Percentiles rank a stretch among this genome's conserved stretches.
Evolutionary conservation across 2,888 invertebrate genomes (phyloP).

Genomic region (Monoplex corrugatus): DNA sequence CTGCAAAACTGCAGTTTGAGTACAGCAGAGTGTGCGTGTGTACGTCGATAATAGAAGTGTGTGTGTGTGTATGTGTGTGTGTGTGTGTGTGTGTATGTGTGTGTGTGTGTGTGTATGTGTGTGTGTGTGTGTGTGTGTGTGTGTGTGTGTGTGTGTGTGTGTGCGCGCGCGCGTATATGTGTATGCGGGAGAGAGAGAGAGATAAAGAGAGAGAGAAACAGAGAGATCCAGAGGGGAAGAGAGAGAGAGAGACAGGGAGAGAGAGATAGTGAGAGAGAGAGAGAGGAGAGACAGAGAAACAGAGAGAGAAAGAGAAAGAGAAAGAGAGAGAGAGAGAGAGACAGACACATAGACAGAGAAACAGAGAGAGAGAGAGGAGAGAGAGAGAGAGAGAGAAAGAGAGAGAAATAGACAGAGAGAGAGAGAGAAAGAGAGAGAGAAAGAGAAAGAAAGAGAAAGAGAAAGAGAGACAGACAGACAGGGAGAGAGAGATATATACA

Average conservation of each 20-base stretch:
- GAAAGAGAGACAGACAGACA: not conserved
- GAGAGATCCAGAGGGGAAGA: not conserved
- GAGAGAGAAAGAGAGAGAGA: not conserved
- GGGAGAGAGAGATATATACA: not conserved
- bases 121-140: slow-evolving; percentile 16
- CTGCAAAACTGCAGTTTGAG: not conserved
- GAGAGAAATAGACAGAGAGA: not conserved
- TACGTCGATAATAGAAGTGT: not conserved
- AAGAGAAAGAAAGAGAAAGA: not conserved
- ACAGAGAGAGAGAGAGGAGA: slow-evolving; percentile 46
- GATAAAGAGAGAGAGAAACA: too few species aligned
- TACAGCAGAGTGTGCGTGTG: not conserved
- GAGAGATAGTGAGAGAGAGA: not conserved
- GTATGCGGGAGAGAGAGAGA: not conserved
- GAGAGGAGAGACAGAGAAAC: not conserved
- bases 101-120: slow-evolving; percentile 20
- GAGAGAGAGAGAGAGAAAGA: not conserved
- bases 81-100: not conserved
- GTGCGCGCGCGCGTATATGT: too few species aligned
- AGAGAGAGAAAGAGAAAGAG: slow-evolving; percentile 41
- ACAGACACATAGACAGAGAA: slow-evolving; percentile 48
- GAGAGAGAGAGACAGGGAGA: too few species aligned
- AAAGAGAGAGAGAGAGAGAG: slow-evolving; percentile 46
- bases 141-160: slow-evolving; percentile 4
- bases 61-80: not conserved